phyloP scores from a whole-genome alignment of 2,888 invertebrate genomes.

The Xanthia togata region DNA sequence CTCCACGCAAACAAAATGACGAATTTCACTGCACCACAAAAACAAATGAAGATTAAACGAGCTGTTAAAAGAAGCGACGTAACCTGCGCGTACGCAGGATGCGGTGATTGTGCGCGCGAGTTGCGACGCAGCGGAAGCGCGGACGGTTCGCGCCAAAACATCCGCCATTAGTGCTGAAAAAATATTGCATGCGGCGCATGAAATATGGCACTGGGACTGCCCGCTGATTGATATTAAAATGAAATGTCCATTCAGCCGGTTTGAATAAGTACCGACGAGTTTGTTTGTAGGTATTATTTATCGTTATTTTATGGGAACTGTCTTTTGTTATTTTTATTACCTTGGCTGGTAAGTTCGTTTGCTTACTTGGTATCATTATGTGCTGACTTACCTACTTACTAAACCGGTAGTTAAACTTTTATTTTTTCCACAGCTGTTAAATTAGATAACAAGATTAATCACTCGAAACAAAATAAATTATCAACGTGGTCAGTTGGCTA shows the following conservation, averaged over 20 bases:
- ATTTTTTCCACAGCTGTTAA: no score
- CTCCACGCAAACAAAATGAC: slow-evolving; percentile 43
- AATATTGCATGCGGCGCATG: slow-evolving; percentile 74
- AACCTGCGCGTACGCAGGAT: slow-evolving; percentile 73
- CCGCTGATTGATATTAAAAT: slow-evolving; percentile 67
- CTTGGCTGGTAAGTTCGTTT: not conserved
- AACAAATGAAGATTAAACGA: slow-evolving; percentile 68
- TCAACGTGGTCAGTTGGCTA: not conserved
- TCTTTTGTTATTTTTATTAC: not conserved
- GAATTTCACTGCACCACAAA: slow-evolving; percentile 49
- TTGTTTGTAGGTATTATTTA: slow-evolving; percentile 43
- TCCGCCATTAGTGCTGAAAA: slow-evolving; percentile 76
- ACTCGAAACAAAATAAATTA: not conserved
- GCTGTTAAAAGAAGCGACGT: slow-evolving; percentile 67
- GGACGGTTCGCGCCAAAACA: slow-evolving; percentile 78
- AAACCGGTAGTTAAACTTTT: no score
- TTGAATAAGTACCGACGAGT: slow-evolving; percentile 48
- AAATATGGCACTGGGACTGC: slow-evolving; percentile 64
- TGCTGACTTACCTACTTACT: not conserved
- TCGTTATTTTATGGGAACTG: slow-evolving; percentile 28
- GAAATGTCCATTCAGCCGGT: slow-evolving; percentile 55
- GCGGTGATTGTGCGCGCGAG: slow-evolving; percentile 76
- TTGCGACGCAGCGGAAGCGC: slow-evolving; percentile 73
- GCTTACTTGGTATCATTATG: not conserved
- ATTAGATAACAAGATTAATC: no score